phyloP scores from a whole-genome alignment of 2,797 vertebrate species.

The Anguilla obscura region DNA sequence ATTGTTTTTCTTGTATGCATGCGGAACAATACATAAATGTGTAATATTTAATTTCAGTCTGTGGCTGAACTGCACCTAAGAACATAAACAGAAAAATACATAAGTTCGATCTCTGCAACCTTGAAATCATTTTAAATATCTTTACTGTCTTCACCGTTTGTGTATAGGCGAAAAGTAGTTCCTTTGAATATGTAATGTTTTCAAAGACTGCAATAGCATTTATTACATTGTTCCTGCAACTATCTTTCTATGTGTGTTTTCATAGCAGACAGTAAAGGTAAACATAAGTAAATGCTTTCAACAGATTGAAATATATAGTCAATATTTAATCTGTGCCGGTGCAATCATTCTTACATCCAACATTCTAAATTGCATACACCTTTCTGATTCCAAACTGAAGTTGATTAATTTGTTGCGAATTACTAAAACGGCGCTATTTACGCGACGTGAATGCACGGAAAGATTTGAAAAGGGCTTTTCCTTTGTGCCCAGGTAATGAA shows the following conservation, averaged over 20 bases:
- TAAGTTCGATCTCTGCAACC: neutral
- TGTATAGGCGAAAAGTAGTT: neutral
- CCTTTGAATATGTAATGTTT: neutral
- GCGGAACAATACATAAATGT: neutral
- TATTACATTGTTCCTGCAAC: neutral
- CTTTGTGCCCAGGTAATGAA: slow-evolving; percentile 13
- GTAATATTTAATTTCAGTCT: neutral
- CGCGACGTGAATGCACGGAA: neutral
- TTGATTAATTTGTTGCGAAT: neutral
- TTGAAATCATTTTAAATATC: neutral
- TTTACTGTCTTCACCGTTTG: neutral
- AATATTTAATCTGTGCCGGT: neutral
- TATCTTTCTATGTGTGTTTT: neutral
- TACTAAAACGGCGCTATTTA: neutral
- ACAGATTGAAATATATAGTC: neutral
- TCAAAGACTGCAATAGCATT: neutral
- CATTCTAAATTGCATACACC: neutral
- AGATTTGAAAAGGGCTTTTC: neutral
- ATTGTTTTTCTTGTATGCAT: neutral
- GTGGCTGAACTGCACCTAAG: neutral
- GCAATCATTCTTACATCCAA: neutral
- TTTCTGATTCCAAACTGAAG: neutral
- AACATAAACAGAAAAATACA: neutral
- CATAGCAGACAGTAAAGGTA: neutral
- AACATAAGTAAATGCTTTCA: neutral